phyloP scores from a whole-genome alignment of 2,888 invertebrate genomes.

The Tethea ocularis region DNA sequence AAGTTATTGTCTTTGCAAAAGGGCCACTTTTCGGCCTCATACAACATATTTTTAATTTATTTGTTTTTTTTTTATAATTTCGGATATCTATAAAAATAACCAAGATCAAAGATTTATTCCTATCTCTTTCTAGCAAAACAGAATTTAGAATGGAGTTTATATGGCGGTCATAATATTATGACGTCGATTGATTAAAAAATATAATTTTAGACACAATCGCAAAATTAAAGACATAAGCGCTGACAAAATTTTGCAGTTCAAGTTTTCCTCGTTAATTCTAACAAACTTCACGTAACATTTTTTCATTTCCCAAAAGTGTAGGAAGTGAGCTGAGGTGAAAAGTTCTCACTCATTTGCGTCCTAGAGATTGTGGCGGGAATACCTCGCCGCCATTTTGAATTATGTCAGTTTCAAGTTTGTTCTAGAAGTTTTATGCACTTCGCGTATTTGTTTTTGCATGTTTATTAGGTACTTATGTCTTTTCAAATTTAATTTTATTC shows the following conservation, averaged over 20 bases:
- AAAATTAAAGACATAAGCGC: not conserved
- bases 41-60: too few species aligned
- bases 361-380: constrained; percentile 6
- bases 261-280: not conserved
- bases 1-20: too few species aligned
- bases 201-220: too few species aligned
- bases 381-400: constrained; percentile 12
- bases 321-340: not conserved
- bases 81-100: too few species aligned
- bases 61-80: too few species aligned
- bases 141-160: too few species aligned
- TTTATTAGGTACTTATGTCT: not conserved
- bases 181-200: too few species aligned
- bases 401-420: constrained; percentile 11
- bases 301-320: not conserved
- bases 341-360: constrained; percentile 3
- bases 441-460: constrained; percentile 7
- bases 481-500: too few species aligned
- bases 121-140: too few species aligned
- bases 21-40: too few species aligned
- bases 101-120: too few species aligned
- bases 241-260: not conserved
- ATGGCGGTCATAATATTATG: too few species aligned
- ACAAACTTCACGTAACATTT: not conserved
- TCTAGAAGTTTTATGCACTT: constrained; percentile 5